Evolutionary conservation across 2,797 vertebrate genomes (phyloP).

Genomic region (Triplophysa yarkandensis): DNA sequence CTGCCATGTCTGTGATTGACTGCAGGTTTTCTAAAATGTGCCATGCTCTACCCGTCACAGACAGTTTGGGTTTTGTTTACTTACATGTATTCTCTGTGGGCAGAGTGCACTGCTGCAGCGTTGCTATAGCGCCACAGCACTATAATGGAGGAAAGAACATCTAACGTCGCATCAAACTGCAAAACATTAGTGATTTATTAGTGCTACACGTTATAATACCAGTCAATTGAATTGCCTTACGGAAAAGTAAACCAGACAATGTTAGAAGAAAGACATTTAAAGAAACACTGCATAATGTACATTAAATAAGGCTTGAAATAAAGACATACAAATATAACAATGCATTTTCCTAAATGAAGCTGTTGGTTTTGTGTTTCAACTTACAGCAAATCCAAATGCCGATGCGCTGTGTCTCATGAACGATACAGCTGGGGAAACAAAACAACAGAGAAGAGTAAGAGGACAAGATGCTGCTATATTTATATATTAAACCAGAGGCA

Average conservation of each 20-base stretch:
- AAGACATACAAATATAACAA: neutral
- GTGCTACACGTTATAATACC: neutral
- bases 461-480: slow-evolving; percentile 36
- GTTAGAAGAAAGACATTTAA: neutral
- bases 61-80: slow-evolving; percentile 62
- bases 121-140: slow-evolving; percentile 98
- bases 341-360: neutral
- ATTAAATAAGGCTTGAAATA: neutral
- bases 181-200: slow-evolving; percentile 51
- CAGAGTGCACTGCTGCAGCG: slow-evolving; percentile 93
- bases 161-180: slow-evolving; percentile 94
- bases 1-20: neutral
- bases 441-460: slow-evolving; percentile 70
- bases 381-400: slow-evolving; percentile 98
- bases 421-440: slow-evolving; percentile 86
- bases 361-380: slow-evolving; percentile 65
- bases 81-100: slow-evolving; percentile 97
- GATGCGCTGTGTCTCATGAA: slow-evolving; percentile 98
- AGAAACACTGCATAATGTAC: neutral
- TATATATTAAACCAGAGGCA: slow-evolving; percentile 10
- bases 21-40: neutral
- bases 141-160: slow-evolving; percentile 93
- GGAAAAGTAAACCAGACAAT: neutral
- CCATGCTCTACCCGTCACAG: slow-evolving; percentile 20
- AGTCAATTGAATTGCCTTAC: neutral